These are phyloP conservation scores for Sylvia atricapilla DNA, from an alignment of 2,113 vertebrate genomes.

Conservation along the genomic window DNA sequence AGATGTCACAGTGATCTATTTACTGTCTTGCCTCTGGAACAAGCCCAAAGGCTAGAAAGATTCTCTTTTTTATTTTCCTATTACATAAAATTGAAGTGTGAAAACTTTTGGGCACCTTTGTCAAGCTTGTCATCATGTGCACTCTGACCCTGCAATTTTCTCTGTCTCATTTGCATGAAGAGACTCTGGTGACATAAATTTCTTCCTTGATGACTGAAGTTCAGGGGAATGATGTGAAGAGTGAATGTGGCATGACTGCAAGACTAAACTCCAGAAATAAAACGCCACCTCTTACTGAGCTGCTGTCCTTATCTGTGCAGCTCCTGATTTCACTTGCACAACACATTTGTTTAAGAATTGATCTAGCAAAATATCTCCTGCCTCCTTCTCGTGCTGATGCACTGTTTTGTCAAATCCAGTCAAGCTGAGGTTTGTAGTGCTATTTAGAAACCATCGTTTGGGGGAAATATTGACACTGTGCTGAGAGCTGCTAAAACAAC, in stretches of 20 bases:
- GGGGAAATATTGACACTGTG: neutral
- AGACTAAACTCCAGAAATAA: neutral
- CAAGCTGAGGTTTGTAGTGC: neutral
- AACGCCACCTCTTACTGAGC: neutral
- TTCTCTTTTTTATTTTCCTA: neutral
- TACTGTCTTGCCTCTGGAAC: constrained; percentile 43
- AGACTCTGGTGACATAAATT: neutral
- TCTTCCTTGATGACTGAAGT: neutral
- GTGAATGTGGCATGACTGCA: neutral
- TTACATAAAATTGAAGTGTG: neutral
- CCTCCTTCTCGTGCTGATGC: neutral
- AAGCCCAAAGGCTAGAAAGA: neutral
- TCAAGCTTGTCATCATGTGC: neutral
- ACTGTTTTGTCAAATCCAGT: neutral
- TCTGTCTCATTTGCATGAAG: neutral
- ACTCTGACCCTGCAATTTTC: neutral
- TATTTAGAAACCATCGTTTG: neutral
- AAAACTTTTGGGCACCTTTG: neutral
- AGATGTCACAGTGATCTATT: constrained; percentile 34
- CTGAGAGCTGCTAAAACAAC: neutral
- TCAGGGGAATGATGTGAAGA: neutral
- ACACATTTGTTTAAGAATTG: neutral
- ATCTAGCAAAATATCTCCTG: neutral
- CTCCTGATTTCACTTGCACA: neutral
- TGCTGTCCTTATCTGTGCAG: neutral